Percentiles rank a stretch among this genome's conserved stretches.
Conservation (phyloP, 1,140 invertebrate genomes). For the Lepidotrigona ventralis region DNA sequence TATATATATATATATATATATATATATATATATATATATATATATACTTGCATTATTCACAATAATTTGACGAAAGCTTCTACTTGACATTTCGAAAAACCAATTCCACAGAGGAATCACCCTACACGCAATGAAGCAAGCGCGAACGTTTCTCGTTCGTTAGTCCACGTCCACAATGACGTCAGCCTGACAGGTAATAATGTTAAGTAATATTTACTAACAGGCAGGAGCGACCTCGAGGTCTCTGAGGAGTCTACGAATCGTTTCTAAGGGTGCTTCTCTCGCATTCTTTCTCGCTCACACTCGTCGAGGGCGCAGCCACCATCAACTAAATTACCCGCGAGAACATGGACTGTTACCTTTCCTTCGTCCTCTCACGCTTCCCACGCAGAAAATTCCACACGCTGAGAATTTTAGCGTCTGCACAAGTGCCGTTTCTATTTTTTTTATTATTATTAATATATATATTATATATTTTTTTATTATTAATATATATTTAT, state of each 20-base stretch:
- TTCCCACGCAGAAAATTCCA: background rate
- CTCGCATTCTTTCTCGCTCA: background rate
- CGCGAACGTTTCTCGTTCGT: conserved; percentile 48
- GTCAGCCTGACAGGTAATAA: conserved; percentile 64
- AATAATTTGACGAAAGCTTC: background rate
- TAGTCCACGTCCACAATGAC: conserved; percentile 54
- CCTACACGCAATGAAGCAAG: conserved; percentile 17
- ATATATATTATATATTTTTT: no score
- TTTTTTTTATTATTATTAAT: no score
- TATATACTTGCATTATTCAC: background rate
- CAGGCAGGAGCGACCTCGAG: conserved; percentile 37
- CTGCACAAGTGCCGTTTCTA: background rate
- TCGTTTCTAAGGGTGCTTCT: conserved; percentile 45
- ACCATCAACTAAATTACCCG: conserved; percentile 63
- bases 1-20: no score
- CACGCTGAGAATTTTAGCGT: conserved; percentile 17
- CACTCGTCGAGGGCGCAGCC: conserved; percentile 51
- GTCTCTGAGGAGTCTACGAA: conserved; percentile 35
- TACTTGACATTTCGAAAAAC: background rate
- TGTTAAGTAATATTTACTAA: conserved; percentile 70
- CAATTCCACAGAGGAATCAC: background rate
- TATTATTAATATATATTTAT: no score
- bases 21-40: no score
- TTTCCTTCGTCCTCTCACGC: background rate
- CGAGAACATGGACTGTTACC: background rate